Base-by-base conservation (phyloP, 1,140 invertebrate genomes). In the Diabrotica virgifera region DNA sequence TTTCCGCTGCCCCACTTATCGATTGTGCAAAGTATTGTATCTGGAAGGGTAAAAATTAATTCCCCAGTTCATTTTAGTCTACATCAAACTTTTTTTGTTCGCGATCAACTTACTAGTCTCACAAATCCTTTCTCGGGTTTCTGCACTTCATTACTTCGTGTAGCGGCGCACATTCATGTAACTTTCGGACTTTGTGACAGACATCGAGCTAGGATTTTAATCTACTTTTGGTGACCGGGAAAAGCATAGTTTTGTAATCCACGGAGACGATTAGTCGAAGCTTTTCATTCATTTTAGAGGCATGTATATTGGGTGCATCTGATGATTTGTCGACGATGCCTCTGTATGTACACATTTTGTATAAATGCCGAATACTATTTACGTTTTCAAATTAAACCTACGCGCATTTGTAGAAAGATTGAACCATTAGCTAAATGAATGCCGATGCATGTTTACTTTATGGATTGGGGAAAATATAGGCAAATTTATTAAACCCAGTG, bases 171-270 rank as follows among this genome's bases (percentile, higher is more conserved):
- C 40, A 46, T 46, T 46, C 40, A 46, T 46, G 2, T 46, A 46
- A 46, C 40, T 46, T 46, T 46, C n/a, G 24, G 40, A 46, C 40
- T 46, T 46, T 46, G 40, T 46, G 8, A 46, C 40, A 46, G 40
- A 46, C n/a, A 46, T 46, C 40, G n/a, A n/a, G 40, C 40, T 46
- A 3, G 40, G 35, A 35, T 55, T 55, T 55, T 24, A 55, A 55
- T 55, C 53, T 55, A 24, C 53, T 55, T 55, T 55, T 55, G 53
- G 35, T 55, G 53, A 55, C 53, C 53, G 13, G 35, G 53, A 24
- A 55, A 35, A 55, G 53, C 53, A 14, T 55, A 35, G 53, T 24
- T 14, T 24, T 8, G 53, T 55, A 55, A 55, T 55, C 24, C 53
- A 55, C 9, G 10, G 53, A 36, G 40, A n/a, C 40, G 40, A 46